These are phyloP conservation scores for Sebastes nivosus DNA, from an alignment of 2,797 vertebrate genomes.

Conservation along the genomic window DNA sequence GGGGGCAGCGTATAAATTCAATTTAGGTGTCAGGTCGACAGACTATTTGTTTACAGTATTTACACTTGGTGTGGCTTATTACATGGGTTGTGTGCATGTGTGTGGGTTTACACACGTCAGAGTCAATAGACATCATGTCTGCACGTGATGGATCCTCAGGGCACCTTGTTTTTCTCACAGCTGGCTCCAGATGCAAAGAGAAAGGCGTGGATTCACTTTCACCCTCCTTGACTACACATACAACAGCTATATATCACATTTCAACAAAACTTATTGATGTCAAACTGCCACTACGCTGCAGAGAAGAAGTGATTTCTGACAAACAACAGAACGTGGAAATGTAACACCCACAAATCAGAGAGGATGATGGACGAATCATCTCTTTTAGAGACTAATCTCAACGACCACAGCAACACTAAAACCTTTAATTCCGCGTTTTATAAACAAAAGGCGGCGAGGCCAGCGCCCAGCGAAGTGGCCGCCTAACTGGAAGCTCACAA, in stretches of 20 bases:
- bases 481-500: conserved; percentile 35
- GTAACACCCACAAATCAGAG: conserved; percentile 50
- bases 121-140: conserved; percentile 42
- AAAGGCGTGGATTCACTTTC: conserved; percentile 3
- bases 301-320: conserved; percentile 34
- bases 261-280: conserved; percentile 11
- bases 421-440: conserved; percentile 48
- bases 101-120: conserved; percentile 20
- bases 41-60: conserved; percentile 54
- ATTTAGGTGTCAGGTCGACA: conserved; percentile 44
- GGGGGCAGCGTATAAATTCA: conserved; percentile 52
- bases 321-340: conserved; percentile 42
- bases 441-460: conserved; percentile 32
- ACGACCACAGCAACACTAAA: conserved; percentile 14
- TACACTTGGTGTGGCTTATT: conserved; percentile 28
- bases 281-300: conserved; percentile 16
- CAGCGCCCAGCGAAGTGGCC: neutral
- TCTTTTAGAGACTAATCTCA: conserved; percentile 48
- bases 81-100: neutral
- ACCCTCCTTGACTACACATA: neutral
- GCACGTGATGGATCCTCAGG: conserved; percentile 6
- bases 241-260: neutral
- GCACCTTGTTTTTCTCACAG: conserved; percentile 15
- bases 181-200: neutral
- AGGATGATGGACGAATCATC: conserved; percentile 48